These are phyloP conservation scores for Hypsibius dujardini DNA, from an alignment of 1,140 invertebrate genomes.

Conservation along the genomic window DNA sequence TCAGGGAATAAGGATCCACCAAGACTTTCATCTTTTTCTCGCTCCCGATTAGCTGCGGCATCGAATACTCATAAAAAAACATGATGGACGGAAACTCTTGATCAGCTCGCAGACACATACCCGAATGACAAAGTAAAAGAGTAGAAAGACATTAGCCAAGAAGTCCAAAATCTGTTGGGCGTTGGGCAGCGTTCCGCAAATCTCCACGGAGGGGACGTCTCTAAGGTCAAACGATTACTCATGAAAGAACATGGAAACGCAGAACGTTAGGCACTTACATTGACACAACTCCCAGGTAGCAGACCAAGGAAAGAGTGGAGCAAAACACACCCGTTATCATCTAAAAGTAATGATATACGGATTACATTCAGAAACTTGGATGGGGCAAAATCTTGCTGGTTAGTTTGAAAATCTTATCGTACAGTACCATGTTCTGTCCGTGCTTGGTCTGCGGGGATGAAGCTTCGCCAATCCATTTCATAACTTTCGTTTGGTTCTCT, in stretches of 20 bases:
- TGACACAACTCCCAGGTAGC: no score
- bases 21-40: constrained; percentile 9
- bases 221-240: not conserved
- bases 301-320: no score
- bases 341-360: not conserved
- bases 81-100: no score
- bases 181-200: constrained; percentile 6
- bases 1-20: not conserved
- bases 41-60: constrained; percentile 2
- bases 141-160: not conserved
- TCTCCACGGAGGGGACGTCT: not conserved
- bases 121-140: constrained; percentile 11
- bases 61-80: not conserved
- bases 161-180: not conserved
- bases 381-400: no score
- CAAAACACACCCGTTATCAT: no score
- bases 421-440: not conserved
- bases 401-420: not conserved
- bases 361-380: not conserved
- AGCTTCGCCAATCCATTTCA: not conserved
- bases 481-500: not conserved
- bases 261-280: no score
- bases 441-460: not conserved
- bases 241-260: not conserved
- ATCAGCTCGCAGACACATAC: not conserved